Percentiles rank a stretch among this genome's conserved stretches.
These are phyloP conservation scores for Aphyosemion australe DNA, from an alignment of 2,113 vertebrate species.

Conservation along the genomic window DNA sequence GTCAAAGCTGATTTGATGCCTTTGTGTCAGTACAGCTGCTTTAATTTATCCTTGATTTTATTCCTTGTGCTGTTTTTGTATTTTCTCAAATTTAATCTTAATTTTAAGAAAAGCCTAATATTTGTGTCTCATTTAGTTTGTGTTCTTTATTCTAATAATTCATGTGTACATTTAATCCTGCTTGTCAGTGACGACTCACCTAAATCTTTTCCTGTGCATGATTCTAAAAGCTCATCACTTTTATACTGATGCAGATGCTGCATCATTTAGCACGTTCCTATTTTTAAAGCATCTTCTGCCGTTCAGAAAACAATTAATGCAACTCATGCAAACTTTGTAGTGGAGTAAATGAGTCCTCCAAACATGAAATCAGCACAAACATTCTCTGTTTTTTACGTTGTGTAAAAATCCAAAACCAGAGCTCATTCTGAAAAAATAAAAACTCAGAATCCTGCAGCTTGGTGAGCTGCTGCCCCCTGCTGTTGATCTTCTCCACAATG, in stretches of 20 bases:
- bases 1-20: too few relatives aligned
- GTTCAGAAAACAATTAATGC: background rate
- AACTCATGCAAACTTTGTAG: too few relatives aligned
- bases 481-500: conserved; percentile 7
- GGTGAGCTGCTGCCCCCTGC: conserved; percentile 69
- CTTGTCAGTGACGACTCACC: background rate
- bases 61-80: too few relatives aligned
- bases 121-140: background rate
- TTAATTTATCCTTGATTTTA: too few relatives aligned
- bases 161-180: background rate
- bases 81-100: too few relatives aligned
- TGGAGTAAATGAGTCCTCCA: too few relatives aligned
- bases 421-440: background rate
- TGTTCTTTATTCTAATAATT: background rate
- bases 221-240: background rate
- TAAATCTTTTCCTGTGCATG: background rate
- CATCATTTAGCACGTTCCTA: background rate
- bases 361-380: too few relatives aligned
- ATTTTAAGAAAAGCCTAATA: background rate
- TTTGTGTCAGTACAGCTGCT: too few relatives aligned
- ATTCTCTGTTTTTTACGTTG: background rate
- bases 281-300: background rate
- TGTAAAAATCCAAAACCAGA: background rate
- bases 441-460: background rate
- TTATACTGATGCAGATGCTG: background rate